Conservation (phyloP, 2,888 invertebrate species). For the Caenorhabditis drosophilae region DNA sequence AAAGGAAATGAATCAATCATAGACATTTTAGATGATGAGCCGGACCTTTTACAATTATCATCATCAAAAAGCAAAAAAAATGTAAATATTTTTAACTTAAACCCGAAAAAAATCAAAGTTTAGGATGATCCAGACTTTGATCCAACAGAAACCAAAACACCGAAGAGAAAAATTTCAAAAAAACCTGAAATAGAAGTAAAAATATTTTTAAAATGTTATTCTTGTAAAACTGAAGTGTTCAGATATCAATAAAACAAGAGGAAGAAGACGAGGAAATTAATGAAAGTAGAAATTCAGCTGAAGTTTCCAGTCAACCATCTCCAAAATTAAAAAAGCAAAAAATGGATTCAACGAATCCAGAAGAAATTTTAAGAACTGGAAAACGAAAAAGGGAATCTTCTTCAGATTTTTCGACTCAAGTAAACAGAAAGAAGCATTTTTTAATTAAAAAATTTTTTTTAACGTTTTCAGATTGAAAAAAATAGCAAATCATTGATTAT, state of each 20-base stretch:
- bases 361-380: background rate
- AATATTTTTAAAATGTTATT: background rate
- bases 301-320: too few relatives aligned
- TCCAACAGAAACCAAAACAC: background rate
- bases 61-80: too few relatives aligned
- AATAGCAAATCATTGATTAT: background rate
- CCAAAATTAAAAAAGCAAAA: too few relatives aligned
- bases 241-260: conserved; percentile 2
- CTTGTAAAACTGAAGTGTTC: conserved; percentile 1
- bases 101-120: background rate
- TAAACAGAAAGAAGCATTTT: too few relatives aligned
- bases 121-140: background rate
- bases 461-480: too few relatives aligned
- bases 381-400: background rate
- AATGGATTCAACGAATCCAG: too few relatives aligned
- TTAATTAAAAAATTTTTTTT: too few relatives aligned
- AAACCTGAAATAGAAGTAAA: conserved; percentile 1
- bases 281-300: too few relatives aligned
- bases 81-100: too few relatives aligned
- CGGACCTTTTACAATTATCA: background rate
- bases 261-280: conserved; percentile 1
- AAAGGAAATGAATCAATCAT: background rate
- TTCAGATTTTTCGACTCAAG: too few relatives aligned
- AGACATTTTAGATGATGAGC: background rate
- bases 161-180: background rate